Evolutionary conservation across 1,140 invertebrate species (phyloP), one percentile per base, ranked within the genome.

Genomic region (Tetramorium parvispinum): DNA sequence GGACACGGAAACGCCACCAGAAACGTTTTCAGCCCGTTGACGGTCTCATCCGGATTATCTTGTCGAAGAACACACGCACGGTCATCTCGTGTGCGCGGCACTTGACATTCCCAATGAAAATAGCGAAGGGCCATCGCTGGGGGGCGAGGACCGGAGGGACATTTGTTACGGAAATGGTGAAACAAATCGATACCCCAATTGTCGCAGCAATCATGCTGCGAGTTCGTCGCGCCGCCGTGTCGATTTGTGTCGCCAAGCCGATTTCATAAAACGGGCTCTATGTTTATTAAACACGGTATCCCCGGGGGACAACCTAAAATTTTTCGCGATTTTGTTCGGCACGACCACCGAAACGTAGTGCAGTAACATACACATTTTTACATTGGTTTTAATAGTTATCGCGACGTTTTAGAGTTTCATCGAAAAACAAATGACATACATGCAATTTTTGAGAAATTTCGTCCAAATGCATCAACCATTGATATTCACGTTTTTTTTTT

Each of bases 271-370:
- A 73, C 40, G 32, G 40, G 55, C 37, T 59, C 79, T 73, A 83
- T 83, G 79, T 73, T 83, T 83, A 83, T 83, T 82, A 82, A 82
- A 82, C 79, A 43, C 37, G 66, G 53, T 82, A 57, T 43, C 68
- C 66, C 53, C 63, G 61, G 40, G 46, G 79, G 61, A 68, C 21
- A 55, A 46, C 18, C 7, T 4, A 27, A 83, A 83, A 61, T 73
- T 83, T 71, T 83, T 73, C 53, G 40, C 40, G 21, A 83, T 83
- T 83, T 73, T 21, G 46, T 59, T 49, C 24, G 40, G 66, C 79
- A n/a, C 16, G 53, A 59, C 66, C 18, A 6, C 32, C 51, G 53
- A 57, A 70, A 82, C 46, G 7, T 13, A 21, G 11, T n/a, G 16
- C 40, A 16, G n/a, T 13, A 21, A 21, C 24, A 37, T 11, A 37